Evolutionary conservation across 2,888 invertebrate species (phyloP).

Genomic region (Polia nebulosa): DNA sequence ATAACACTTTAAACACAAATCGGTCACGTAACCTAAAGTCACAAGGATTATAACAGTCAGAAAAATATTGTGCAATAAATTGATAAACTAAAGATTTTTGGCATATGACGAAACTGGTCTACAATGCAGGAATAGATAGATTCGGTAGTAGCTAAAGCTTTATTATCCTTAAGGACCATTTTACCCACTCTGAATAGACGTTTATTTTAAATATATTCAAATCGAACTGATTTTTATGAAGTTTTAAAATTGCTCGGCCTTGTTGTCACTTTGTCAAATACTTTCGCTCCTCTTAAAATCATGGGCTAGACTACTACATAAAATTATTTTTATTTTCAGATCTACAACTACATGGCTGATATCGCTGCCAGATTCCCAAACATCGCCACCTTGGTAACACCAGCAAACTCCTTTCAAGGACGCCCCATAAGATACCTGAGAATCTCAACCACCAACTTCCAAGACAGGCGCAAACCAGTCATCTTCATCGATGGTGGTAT

Average conservation of each 20-base stretch:
- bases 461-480: conserved; percentile 87
- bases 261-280: not conserved
- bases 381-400: conserved; percentile 84
- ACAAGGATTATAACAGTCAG: not conserved
- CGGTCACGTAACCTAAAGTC: not conserved
- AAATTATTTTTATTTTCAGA: conserved; percentile 54
- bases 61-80: not conserved
- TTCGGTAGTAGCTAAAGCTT: not conserved
- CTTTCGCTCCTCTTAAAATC: not conserved
- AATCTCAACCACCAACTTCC: conserved; percentile 89
- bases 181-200: too few species aligned
- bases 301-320: not conserved
- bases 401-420: conserved; percentile 90
- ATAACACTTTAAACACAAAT: not conserved
- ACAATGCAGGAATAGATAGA: too few species aligned
- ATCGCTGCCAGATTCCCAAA: conserved; percentile 85
- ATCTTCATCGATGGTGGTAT: conserved; percentile 92
- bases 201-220: not conserved
- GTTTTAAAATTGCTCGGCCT: not conserved
- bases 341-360: conserved; percentile 81
- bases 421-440: conserved; percentile 90
- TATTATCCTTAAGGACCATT: not conserved
- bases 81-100: not conserved
- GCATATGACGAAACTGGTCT: not conserved
- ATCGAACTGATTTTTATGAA: not conserved